Evolutionary conservation across 2,888 invertebrate genomes (phyloP), one percentile per base, ranked within the genome.

Genomic region (Mesorhabditis belari): DNA sequence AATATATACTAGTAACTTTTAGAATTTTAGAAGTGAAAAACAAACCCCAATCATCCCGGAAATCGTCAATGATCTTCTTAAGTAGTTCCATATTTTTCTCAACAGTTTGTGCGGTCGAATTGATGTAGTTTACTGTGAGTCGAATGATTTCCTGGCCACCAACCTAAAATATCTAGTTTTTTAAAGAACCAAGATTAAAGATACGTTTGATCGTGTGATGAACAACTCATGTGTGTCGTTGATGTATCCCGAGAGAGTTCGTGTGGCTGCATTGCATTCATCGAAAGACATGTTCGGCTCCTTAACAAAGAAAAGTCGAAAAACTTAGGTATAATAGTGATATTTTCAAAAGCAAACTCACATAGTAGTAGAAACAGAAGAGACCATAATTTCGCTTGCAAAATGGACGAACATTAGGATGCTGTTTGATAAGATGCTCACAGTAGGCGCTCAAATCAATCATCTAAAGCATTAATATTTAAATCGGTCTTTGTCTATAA

Each of bases 291-390:
- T 35, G 44, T n/a, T n/a, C 12, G 44, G 44, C n/a, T 35, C 44
- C 44, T 35, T 9, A 35, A 35, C 12, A 9, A n/a, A 35, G 44
- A 35, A 35, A 35, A 35, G 2, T 35, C 12, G n/a, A 35, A 35
- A 35, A 9, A 35, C 12, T n/a, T 35, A 35, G 44, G 44, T 1
- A 17, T 35, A 9, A 17, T 35, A 17, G 44, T n/a, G n/a, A 35
- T 35, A 35, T n/a, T n/a, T n/a, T n/a, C n/a, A n/a, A n/a, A n/a
- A n/a, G n/a, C 19, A 29, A 9, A 56, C 55, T 24, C 23, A 61
- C 61, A n/a, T 35, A 3, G n/a, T 64, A 64, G 35, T 64, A 60
- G 27, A 61, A 58, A 25, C 51, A 52, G 59, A 64, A 64, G 29
- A 58, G 3, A 12, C 44, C 64, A 12, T 44, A 52, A 19, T 58